Conservation (phyloP, 2,113 vertebrate genomes). For the Mormyrus lacerda region DNA sequence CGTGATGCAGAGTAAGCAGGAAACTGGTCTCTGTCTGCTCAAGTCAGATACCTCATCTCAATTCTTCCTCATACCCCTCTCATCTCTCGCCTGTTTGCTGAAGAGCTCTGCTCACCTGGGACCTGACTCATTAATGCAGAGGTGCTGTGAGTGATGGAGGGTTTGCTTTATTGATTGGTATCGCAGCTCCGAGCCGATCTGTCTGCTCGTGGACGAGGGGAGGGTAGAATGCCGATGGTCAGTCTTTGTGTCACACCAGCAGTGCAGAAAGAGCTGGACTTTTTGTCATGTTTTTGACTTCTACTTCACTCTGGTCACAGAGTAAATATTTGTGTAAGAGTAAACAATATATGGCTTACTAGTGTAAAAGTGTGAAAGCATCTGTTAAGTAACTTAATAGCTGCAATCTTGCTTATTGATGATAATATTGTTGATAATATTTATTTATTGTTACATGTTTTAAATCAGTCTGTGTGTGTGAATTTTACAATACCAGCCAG, state of each 20-base stretch:
- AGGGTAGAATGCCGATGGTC: neutral
- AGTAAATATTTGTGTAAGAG: neutral
- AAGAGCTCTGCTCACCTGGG: neutral
- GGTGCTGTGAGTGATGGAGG: neutral
- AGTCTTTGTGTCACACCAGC: neutral
- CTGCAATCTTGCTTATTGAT: neutral
- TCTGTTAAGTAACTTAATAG: neutral
- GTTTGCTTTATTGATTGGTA: neutral
- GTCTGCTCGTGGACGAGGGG: neutral
- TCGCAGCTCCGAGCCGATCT: neutral
- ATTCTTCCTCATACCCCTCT: neutral
- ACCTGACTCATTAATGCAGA: neutral
- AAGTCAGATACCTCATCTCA: neutral
- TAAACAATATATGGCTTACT: neutral
- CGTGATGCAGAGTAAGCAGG: neutral
- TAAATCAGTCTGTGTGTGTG: neutral
- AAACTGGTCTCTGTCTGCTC: neutral
- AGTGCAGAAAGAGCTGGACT: neutral
- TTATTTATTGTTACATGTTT: neutral
- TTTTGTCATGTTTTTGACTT: neutral
- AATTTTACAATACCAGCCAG: neutral
- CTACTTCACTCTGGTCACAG: neutral
- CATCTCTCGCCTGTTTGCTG: neutral
- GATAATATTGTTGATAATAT: neutral
- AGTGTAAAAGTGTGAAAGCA: neutral